Evolutionary conservation across 2,113 vertebrate genomes (phyloP).

Genomic region (Lutjanus erythropterus): DNA sequence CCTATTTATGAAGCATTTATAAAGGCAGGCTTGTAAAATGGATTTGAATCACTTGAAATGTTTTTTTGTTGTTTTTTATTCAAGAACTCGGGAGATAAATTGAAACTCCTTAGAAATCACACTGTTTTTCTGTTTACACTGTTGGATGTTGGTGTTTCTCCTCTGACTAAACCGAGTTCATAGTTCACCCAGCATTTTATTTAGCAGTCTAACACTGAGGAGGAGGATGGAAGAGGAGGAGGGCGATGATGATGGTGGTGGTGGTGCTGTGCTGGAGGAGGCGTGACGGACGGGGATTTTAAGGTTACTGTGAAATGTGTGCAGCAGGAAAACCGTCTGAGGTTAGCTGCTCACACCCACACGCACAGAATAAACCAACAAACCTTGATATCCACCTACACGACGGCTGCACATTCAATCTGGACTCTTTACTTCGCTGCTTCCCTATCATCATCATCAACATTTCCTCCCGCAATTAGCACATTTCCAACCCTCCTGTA

Average conservation of each 20-base stretch:
- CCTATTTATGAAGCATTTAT: no score
- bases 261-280: constrained; percentile 7
- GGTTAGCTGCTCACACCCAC: constrained; percentile 65
- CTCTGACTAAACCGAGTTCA: constrained; percentile 32
- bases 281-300: constrained; percentile 26
- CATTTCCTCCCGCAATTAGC: constrained; percentile 45
- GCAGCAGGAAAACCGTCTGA: constrained; percentile 47
- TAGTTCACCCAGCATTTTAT: constrained; percentile 41
- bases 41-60: neutral
- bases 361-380: constrained; percentile 43
- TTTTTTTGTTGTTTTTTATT: neutral
- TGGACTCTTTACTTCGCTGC: constrained; percentile 27
- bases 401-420: constrained; percentile 44
- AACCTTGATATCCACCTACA: constrained; percentile 70
- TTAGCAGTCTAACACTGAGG: neutral
- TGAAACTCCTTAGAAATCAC: neutral
- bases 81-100: neutral
- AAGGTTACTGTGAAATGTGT: constrained; percentile 34
- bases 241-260: constrained; percentile 5
- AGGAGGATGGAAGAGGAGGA: constrained; percentile 14
- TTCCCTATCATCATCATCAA: constrained; percentile 27
- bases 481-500: constrained; percentile 12
- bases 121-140: neutral
- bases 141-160: neutral
- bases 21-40: no score